Conservation (phyloP, 2,113 vertebrate species). For the Dascyllus trimaculatus region DNA sequence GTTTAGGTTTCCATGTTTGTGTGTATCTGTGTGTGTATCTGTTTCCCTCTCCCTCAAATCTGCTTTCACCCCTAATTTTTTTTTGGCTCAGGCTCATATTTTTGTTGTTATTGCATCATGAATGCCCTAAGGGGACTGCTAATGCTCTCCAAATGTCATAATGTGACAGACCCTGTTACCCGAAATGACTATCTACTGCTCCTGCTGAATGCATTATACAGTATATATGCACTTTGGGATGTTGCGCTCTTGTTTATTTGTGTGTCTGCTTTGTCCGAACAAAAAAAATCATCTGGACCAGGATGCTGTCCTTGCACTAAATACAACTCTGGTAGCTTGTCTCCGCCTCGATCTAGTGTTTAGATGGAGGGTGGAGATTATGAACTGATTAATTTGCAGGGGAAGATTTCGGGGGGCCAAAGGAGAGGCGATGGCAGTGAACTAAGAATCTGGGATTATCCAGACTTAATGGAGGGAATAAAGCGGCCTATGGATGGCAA, state of each 20-base stretch:
- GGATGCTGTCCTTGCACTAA: conserved; percentile 16
- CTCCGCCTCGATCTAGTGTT: conserved; percentile 33
- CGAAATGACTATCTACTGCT: conserved; percentile 45
- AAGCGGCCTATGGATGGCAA: conserved; percentile 68
- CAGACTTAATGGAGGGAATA: conserved; percentile 74
- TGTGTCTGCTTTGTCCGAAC: conserved; percentile 36
- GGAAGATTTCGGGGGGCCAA: conserved; percentile 59
- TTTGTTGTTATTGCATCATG: conserved; percentile 36
- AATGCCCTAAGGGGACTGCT: conserved; percentile 56
- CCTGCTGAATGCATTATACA: conserved; percentile 45
- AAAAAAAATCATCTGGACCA: conserved; percentile 42
- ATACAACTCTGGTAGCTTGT: conserved; percentile 4
- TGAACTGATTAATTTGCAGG: conserved; percentile 74
- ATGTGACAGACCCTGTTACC: conserved; percentile 45
- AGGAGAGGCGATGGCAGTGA: conserved; percentile 64
- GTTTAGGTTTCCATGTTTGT: conserved; percentile 23
- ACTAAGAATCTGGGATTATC: conserved; percentile 78
- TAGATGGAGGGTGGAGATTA: conserved; percentile 63
- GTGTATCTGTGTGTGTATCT: not conserved
- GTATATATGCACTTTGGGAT: conserved; percentile 21
- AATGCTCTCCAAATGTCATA: conserved; percentile 65
- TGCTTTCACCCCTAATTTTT: not conserved
- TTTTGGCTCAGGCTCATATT: conserved; percentile 23
- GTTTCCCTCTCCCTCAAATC: conserved; percentile 7
- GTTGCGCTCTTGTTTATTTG: conserved; percentile 22